Evolutionary conservation across 2,888 invertebrate species (phyloP).

Genomic region (Toxonevra muliebris): DNA sequence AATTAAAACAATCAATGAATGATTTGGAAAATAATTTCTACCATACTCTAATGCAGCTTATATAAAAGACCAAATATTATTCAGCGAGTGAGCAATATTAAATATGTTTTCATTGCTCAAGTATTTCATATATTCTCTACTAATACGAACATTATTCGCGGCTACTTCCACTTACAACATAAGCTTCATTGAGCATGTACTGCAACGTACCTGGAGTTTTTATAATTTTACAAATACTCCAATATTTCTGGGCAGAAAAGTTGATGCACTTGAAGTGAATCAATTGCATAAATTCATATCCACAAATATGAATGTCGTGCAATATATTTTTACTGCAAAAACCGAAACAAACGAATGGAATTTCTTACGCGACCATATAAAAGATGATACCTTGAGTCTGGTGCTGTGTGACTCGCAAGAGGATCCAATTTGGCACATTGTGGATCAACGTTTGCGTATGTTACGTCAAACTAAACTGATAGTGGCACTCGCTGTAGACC

Average conservation of each 20-base stretch:
- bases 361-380: constrained; percentile 38
- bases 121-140: background rate
- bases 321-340: constrained; percentile 39
- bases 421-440: constrained; percentile 46
- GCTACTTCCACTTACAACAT: background rate
- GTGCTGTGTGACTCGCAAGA: constrained; percentile 42
- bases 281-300: constrained; percentile 39
- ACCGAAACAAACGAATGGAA: constrained; percentile 17
- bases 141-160: background rate
- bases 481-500: constrained; percentile 30
- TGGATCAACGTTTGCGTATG: constrained; percentile 42
- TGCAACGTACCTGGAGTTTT: constrained; percentile 27
- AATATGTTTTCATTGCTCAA: too few relatives aligned
- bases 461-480: constrained; percentile 42
- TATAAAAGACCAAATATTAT: too few relatives aligned
- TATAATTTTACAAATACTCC: constrained; percentile 43
- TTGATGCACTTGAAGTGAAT: constrained; percentile 20
- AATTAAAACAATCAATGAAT: too few relatives aligned
- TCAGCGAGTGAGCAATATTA: too few relatives aligned
- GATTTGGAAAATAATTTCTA: too few relatives aligned
- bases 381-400: constrained; percentile 38
- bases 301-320: constrained; percentile 34
- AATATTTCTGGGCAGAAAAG: constrained; percentile 41
- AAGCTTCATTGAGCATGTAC: constrained; percentile 31
- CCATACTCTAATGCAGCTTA: too few relatives aligned